Conservation (phyloP, 2,797 vertebrate species). For the Enteromius thamalakanensis region DNA sequence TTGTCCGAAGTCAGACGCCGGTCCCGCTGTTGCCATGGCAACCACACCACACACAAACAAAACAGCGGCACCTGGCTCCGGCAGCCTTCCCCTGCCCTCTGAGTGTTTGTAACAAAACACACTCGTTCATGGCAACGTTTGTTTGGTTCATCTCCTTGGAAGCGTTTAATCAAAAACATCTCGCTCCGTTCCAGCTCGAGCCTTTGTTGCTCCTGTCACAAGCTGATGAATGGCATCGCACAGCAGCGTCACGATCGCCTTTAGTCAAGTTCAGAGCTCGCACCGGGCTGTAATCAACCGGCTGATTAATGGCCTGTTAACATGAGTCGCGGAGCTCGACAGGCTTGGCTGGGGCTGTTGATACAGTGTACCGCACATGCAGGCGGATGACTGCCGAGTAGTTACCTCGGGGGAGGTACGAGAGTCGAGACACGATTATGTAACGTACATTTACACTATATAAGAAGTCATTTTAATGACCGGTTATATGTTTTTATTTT, state of each 20-base stretch:
- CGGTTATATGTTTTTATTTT: background rate
- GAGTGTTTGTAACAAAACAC: slow-evolving; percentile 79
- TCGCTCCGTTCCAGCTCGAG: slow-evolving; percentile 57
- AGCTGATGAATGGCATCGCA: slow-evolving; percentile 58
- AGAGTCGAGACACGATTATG: background rate
- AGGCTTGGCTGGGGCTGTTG: slow-evolving; percentile 29
- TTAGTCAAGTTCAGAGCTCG: slow-evolving; percentile 35
- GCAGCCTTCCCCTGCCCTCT: slow-evolving; percentile 63
- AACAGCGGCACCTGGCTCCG: slow-evolving; percentile 74
- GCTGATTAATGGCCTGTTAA: slow-evolving; percentile 59
- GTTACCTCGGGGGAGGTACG: background rate
- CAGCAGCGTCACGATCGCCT: slow-evolving; percentile 38
- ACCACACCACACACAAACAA: slow-evolving; percentile 70
- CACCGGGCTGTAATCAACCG: slow-evolving; percentile 48
- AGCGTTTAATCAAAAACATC: slow-evolving; percentile 71
- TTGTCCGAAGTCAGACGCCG: slow-evolving; percentile 39
- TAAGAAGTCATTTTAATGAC: background rate
- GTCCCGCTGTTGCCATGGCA: slow-evolving; percentile 71
- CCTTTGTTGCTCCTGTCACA: slow-evolving; percentile 58
- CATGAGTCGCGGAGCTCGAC: slow-evolving; percentile 13
- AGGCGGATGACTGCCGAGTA: background rate
- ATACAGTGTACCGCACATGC: slow-evolving; percentile 43
- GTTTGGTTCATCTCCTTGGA: slow-evolving; percentile 72
- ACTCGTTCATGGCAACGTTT: slow-evolving; percentile 78
- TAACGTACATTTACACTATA: background rate